phyloP scores from a whole-genome alignment of 2,797 vertebrate species.

The Cichlasoma orientale region DNA sequence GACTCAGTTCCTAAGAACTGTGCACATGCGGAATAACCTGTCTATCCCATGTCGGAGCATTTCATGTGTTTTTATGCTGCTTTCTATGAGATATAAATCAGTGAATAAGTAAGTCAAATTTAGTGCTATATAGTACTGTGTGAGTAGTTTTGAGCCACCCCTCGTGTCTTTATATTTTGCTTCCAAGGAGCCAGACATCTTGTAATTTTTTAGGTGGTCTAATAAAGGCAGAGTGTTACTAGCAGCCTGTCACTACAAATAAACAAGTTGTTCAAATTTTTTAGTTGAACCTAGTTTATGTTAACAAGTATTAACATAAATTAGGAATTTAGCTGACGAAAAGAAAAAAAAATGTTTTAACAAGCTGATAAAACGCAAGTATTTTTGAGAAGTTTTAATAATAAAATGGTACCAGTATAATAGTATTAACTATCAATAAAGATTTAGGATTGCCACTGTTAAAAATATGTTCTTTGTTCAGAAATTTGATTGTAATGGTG shows the following conservation, averaged over 20 bases:
- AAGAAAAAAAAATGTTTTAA: background rate
- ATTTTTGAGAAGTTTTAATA: background rate
- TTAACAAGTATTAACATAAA: too few relatives aligned
- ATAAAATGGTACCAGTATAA: background rate
- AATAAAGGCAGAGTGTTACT: background rate
- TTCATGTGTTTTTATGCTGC: background rate
- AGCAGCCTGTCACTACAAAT: rapidly evolving
- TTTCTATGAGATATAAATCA: background rate
- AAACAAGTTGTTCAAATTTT: too few relatives aligned
- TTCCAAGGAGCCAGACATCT: background rate
- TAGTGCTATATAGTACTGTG: background rate
- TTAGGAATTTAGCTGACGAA: too few relatives aligned
- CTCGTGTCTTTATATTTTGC: background rate
- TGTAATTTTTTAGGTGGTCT: too few relatives aligned
- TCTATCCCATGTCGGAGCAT: too few relatives aligned
- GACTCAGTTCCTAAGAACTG: background rate
- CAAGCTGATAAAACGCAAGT: background rate
- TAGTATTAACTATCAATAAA: background rate
- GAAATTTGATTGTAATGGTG: background rate
- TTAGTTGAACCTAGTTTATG: too few relatives aligned
- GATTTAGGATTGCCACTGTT: background rate
- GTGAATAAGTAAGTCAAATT: background rate
- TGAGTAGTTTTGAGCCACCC: background rate
- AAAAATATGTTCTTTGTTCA: background rate
- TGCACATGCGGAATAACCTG: background rate